Percentiles rank a stretch among this genome's conserved stretches.
Evolutionary conservation across 2,797 vertebrate species (phyloP).

Genomic region (Phalanger gymnotis): DNA sequence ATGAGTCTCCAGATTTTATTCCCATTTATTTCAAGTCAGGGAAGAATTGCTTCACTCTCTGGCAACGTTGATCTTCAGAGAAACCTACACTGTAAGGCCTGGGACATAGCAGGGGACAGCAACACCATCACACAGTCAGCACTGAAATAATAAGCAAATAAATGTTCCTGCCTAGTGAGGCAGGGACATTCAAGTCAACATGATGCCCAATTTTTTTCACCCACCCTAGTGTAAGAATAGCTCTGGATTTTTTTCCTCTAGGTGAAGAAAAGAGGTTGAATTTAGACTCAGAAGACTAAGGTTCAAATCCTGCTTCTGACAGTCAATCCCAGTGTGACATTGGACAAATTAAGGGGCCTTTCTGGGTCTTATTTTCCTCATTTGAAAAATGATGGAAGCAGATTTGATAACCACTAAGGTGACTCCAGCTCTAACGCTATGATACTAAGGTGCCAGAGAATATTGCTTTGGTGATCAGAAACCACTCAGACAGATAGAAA

Average conservation of each 20-base stretch:
- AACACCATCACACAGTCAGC: background rate
- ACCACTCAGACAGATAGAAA: too few relatives aligned
- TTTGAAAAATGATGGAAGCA: background rate
- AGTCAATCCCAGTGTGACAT: background rate
- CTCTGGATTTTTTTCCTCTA: background rate
- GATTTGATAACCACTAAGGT: background rate
- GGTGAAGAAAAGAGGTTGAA: background rate
- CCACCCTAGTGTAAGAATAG: fast-evolving
- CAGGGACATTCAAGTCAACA: background rate
- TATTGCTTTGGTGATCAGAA: background rate
- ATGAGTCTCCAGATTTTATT: constrained; percentile 17
- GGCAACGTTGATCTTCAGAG: background rate
- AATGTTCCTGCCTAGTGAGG: background rate
- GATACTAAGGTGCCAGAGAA: background rate
- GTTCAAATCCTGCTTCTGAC: background rate
- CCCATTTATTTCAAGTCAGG: background rate
- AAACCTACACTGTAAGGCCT: background rate
- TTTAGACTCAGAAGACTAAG: background rate
- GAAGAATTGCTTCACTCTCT: background rate
- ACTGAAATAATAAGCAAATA: fast-evolving
- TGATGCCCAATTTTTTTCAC: fast-evolving
- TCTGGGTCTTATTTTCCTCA: background rate
- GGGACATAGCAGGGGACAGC: background rate
- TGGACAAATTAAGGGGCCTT: background rate
- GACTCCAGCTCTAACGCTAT: background rate